These are phyloP conservation scores for Aurelia coerulea DNA, from an alignment of 30 jellyfish, hydroid and myxozoan species.

Conservation along the genomic window DNA sequence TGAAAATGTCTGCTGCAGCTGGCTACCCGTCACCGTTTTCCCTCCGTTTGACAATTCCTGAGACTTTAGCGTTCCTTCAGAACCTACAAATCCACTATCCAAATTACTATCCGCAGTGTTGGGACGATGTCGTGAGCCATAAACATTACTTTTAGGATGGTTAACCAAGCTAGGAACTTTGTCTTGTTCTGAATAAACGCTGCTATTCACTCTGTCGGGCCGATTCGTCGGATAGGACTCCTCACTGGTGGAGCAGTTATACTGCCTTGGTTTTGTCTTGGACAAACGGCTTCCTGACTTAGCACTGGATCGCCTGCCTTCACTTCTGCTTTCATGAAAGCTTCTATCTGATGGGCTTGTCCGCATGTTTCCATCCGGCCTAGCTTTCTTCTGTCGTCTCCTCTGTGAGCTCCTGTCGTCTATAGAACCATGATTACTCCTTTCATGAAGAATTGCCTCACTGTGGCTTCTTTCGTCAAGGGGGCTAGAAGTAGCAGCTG, in stretches of 20 bases:
- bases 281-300: slow-evolving; percentile 73
- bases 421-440: background rate
- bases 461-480: slow-evolving; percentile 27
- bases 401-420: slow-evolving; percentile 32
- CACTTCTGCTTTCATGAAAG: slow-evolving; percentile 24
- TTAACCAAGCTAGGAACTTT: slow-evolving; percentile 65
- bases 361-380: slow-evolving; percentile 7
- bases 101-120: slow-evolving; percentile 79
- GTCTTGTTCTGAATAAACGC: slow-evolving; percentile 75
- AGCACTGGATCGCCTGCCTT: slow-evolving; percentile 38
- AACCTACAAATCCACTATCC: slow-evolving; percentile 84
- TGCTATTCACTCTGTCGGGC: slow-evolving; percentile 64
- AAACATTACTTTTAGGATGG: slow-evolving; percentile 51
- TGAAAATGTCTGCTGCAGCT: background rate
- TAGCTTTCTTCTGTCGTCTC: slow-evolving; percentile 4
- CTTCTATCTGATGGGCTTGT: slow-evolving; percentile 38
- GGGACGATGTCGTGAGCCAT: slow-evolving; percentile 65
- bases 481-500: slow-evolving; percentile 74
- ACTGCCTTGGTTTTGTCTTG: slow-evolving; percentile 24
- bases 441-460: background rate
- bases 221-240: slow-evolving; percentile 50
- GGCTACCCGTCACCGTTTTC: background rate
- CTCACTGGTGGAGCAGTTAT: slow-evolving; percentile 47
- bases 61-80: slow-evolving; percentile 77
- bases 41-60: slow-evolving; percentile 54